phyloP scores from a whole-genome alignment of 2,888 invertebrate genomes.

The Pollenia amentaria region DNA sequence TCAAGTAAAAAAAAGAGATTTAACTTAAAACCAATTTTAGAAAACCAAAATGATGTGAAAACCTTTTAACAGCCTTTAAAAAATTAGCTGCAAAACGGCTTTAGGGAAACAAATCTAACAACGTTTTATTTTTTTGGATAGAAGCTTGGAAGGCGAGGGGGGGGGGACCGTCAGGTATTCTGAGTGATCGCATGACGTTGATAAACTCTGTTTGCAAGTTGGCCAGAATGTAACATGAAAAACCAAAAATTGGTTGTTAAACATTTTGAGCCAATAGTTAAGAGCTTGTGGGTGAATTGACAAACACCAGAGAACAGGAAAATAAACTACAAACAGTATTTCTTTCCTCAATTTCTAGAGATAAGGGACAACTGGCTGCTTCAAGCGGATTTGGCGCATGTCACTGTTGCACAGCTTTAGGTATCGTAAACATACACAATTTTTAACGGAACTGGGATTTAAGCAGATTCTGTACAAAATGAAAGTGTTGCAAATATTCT shows the following conservation, averaged over 20 bases:
- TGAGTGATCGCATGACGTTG: constrained; percentile 73
- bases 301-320: not conserved
- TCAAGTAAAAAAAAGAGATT: constrained; percentile 13
- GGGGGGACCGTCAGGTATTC: constrained; percentile 26
- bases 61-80: constrained; percentile 57
- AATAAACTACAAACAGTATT: constrained; percentile 3
- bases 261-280: constrained; percentile 43
- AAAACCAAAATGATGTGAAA: not conserved
- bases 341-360: not conserved
- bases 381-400: constrained; percentile 59
- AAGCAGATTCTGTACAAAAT: not conserved
- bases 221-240: constrained; percentile 20
- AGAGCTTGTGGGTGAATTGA: constrained; percentile 58
- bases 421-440: constrained; percentile 9
- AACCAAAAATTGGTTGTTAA: constrained; percentile 53
- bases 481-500: not conserved
- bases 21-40: constrained; percentile 20
- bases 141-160: constrained; percentile 23
- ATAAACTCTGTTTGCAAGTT: constrained; percentile 64
- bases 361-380: constrained; percentile 16
- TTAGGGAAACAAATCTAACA: constrained; percentile 59
- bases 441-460: not conserved
- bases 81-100: constrained; percentile 47
- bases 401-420: constrained; percentile 57
- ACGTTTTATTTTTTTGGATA: constrained; percentile 1